These are phyloP conservation scores for Parapristionchus giblindavisi DNA, from an alignment of 2,888 invertebrate genomes.

Conservation along the genomic window DNA sequence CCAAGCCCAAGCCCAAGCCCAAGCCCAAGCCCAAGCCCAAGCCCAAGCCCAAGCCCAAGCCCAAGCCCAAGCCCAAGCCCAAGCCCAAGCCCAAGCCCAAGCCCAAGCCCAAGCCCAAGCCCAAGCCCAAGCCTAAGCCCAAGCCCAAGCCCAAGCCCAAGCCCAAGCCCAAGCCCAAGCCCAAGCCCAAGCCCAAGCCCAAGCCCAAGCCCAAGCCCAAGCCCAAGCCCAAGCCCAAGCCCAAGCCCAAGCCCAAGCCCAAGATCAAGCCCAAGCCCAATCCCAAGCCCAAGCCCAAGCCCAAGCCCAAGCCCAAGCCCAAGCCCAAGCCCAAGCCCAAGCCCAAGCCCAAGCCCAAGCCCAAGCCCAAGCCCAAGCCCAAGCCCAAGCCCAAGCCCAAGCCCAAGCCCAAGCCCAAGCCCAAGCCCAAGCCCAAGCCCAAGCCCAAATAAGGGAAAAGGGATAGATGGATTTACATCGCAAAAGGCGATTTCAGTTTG, in stretches of 20 bases:
- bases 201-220: constrained; percentile 45
- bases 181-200: constrained; percentile 44
- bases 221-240: constrained; percentile 44
- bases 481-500: no score
- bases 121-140: constrained; percentile 48
- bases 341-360: constrained; percentile 47
- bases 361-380: constrained; percentile 40
- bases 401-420: constrained; percentile 41
- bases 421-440: constrained; percentile 45
- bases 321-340: constrained; percentile 44
- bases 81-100: constrained; percentile 42
- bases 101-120: constrained; percentile 43
- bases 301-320: constrained; percentile 41
- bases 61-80: constrained; percentile 41
- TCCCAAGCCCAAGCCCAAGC: constrained; percentile 40
- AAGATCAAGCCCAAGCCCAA: constrained; percentile 39
- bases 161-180: constrained; percentile 40
- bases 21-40: constrained; percentile 32
- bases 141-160: constrained; percentile 45
- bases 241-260: constrained; percentile 40
- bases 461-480: no score
- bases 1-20: constrained; percentile 21
- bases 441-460: no score
- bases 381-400: constrained; percentile 49
- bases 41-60: constrained; percentile 38